Evolutionary conservation across 1,140 invertebrate species (phyloP), one percentile per base, ranked within the genome.

Genomic region (Drosophila simulans): DNA sequence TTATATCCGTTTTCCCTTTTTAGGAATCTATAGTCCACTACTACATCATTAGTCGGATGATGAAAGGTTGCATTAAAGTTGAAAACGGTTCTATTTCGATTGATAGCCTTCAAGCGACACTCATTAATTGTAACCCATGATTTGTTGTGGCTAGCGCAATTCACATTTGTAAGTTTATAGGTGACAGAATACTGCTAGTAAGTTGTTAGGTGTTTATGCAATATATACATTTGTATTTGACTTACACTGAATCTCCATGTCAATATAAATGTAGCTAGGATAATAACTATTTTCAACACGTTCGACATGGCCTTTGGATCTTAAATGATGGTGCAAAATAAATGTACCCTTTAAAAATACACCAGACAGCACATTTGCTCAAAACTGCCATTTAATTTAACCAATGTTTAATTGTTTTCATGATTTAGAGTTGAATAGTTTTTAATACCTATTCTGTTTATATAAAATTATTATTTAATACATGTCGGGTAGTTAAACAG

Each of bases 111-210:
- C 7, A 62, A 17, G 11, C 63, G 60, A 11, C 65, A 64, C 15
- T 65, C 37, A 17, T 64, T 68, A 11, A 68, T 43, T 31, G 35
- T 42, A 11, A 68, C 35, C 63, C 63, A 66, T 0, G 63, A 66
- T 12, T 25, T 5, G n/a, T 66, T 66, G 7, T 7, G 11, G 35
- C 63, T 63, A 12, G 3, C 35, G 15, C 63, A 66, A 0, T 12
- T 40, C 0, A 48, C 45, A 46, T 66, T 66, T 7, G 57, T 42
- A 5, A 63, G 17, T n/a, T 63, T 66, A 15, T 63, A 37, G 4
- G 15, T 34, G 7, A 42, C 27, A 4, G 45, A 42, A 8, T 66
- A 45, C 64, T 66, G 31, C 31, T 8, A 31, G n/a, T 5, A n/a
- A 37, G 46, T 25, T 22, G 62, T 25, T 20, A 5, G 2, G 1